phyloP scores from a whole-genome alignment of 2,797 vertebrate species.

The Bradypodion ventrale region DNA sequence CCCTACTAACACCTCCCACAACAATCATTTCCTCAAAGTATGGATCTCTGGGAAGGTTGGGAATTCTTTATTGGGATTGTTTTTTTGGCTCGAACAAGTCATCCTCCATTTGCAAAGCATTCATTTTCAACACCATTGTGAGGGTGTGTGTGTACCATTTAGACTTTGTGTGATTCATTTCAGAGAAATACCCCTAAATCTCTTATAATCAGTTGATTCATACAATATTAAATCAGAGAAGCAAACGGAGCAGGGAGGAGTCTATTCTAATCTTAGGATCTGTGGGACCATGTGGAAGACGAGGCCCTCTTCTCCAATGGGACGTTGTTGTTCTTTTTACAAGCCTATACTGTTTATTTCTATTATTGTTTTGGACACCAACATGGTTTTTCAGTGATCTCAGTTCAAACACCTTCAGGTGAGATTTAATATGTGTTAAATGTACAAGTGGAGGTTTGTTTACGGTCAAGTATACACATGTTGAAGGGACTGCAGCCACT shows the following conservation, averaged over 20 bases:
- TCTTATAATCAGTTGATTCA: constrained; percentile 3
- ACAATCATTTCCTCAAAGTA: not conserved
- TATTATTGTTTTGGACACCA: too few relatives aligned
- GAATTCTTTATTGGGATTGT: not conserved
- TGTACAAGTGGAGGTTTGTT: too few relatives aligned
- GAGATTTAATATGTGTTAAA: too few relatives aligned
- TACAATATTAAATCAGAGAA: not conserved
- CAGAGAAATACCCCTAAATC: constrained; percentile 1
- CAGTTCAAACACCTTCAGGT: too few relatives aligned
- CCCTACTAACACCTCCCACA: not conserved
- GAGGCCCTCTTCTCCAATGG: not conserved
- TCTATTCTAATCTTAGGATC: not conserved
- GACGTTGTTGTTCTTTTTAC: too few relatives aligned
- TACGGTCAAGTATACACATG: too few relatives aligned
- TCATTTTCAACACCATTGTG: not conserved
- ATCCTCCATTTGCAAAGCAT: constrained; percentile 6
- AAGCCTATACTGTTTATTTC: too few relatives aligned
- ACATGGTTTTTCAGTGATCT: too few relatives aligned
- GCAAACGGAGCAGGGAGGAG: too few relatives aligned
- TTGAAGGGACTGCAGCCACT: too few relatives aligned
- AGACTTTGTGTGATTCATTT: constrained; percentile 1
- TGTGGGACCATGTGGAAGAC: not conserved
- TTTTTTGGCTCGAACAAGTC: not conserved
- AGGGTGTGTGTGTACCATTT: constrained; percentile 18
- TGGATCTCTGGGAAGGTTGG: not conserved